A percentile compares a stretch with the other conserved stretches of the same genome.
Conservation (phyloP, 2,113 vertebrate genomes). For the Hippocampus guttulatus region DNA sequence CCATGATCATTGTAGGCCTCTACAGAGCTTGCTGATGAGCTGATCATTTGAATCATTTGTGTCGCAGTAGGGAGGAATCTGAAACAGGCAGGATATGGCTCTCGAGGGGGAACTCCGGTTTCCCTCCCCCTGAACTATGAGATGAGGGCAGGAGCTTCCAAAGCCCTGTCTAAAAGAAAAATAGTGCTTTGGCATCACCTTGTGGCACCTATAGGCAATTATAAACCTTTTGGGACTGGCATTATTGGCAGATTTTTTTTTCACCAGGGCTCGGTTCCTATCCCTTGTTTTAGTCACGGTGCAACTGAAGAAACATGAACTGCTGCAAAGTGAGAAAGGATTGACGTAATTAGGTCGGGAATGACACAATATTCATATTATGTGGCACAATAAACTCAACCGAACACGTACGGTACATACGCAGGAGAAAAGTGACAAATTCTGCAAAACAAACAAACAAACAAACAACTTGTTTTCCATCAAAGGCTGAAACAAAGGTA, state of each 20-base stretch:
- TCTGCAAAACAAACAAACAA: constrained; percentile 4
- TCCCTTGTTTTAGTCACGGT: background rate
- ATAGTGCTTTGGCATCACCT: too few species aligned
- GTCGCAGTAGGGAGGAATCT: too few species aligned
- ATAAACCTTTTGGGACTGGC: too few species aligned
- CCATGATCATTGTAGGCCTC: background rate
- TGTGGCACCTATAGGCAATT: too few species aligned
- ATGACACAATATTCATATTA: constrained; percentile 15
- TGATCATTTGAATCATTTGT: too few species aligned
- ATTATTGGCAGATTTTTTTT: too few species aligned
- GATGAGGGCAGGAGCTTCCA: background rate
- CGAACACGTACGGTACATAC: constrained; percentile 1
- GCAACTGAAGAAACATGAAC: background rate
- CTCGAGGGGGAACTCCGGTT: too few species aligned
- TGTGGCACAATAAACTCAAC: background rate
- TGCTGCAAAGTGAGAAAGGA: background rate
- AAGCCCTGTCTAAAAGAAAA: background rate
- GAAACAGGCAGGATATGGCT: too few species aligned
- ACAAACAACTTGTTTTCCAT: background rate
- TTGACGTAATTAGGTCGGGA: constrained; percentile 37
- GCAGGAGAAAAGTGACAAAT: constrained; percentile 23
- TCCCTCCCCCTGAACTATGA: background rate
- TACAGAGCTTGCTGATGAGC: too few species aligned
- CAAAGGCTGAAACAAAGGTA: constrained; percentile 16
- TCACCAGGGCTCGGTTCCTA: too few species aligned